Evolutionary conservation across 1,140 invertebrate species (phyloP).

Genomic region (Drosophila gunungcola): DNA sequence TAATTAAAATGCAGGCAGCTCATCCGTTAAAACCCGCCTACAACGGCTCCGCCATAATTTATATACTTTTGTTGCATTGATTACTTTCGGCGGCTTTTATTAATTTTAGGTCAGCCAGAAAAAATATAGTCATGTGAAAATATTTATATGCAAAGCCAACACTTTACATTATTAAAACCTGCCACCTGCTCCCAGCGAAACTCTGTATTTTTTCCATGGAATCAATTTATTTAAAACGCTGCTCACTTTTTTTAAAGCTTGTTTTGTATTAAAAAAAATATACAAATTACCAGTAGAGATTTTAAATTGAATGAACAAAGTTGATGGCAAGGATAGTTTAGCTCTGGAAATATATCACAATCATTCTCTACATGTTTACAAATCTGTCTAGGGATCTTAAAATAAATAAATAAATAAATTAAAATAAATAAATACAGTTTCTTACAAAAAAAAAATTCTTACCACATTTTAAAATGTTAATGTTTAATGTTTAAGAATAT

Average conservation of each 20-base stretch:
- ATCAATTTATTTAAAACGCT: slow-evolving; percentile 23
- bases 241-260: slow-evolving; percentile 8
- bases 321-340: neutral
- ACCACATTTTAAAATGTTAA: too few relatives aligned
- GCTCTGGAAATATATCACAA: too few relatives aligned
- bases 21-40: slow-evolving; percentile 56
- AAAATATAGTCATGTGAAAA: slow-evolving; percentile 21
- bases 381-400: too few relatives aligned
- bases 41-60: slow-evolving; percentile 50
- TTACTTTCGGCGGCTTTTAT: slow-evolving; percentile 35
- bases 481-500: too few relatives aligned
- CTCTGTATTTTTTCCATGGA: slow-evolving; percentile 8
- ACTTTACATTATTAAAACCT: slow-evolving; percentile 42
- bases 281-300: slow-evolving; percentile 1
- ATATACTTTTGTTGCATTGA: slow-evolving; percentile 41
- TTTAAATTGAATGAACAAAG: neutral
- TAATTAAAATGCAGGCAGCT: slow-evolving; percentile 62
- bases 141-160: slow-evolving; percentile 39
- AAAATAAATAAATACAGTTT: too few relatives aligned
- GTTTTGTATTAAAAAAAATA: neutral
- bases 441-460: too few relatives aligned
- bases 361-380: too few relatives aligned
- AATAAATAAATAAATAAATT: too few relatives aligned
- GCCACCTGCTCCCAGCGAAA: slow-evolving; percentile 14
- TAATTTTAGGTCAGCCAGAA: slow-evolving; percentile 13